Base-by-base conservation (phyloP, 2,797 vertebrate species). In the Botia kubotai region DNA sequence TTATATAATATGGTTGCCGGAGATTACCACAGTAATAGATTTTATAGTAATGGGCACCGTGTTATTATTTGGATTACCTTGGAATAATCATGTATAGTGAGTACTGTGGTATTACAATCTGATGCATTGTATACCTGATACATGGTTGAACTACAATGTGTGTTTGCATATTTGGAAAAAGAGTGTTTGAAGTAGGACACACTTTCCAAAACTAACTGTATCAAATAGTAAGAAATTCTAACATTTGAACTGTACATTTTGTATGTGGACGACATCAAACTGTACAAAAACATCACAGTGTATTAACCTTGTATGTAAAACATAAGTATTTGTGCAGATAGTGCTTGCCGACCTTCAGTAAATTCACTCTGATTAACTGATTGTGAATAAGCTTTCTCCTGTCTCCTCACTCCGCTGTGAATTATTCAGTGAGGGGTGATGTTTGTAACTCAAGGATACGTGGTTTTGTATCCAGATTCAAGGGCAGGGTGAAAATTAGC, bases 401-500 rank as follows among this genome's bases (percentile, higher is more conserved):
- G 19, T 71, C 57, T 74, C 75, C 55, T 83, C 65, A 69, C 57
- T 12, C 57, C 8, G 12, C 36, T n/a, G 79, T 67, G 46, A 76
- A 83, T 80, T 80, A 80, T 83, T 83, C 72, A 80, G 72, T 2
- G 36, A 71, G 53, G 57, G 33, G 10, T 63, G 50, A 76, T 69
- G 71, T 78, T 62, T 81, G 43, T 63, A 77, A 76, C 67, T 82
- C 79, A 82, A 84, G 80, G 74, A 70, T 77, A 75, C 53, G 69
- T 4, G 17, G 69, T 69, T 55, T 80, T 77, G 66, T 62, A 55
- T 81, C 76, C 23, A 83, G 26, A 70, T 29, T 26, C 65, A 80
- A 80, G 85, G 80, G 23, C 72, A 63, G 14, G 69, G 72, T 69
- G 46, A 6, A 63, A 75, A 76, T 80, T 66, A 71, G 10, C 43